Percentiles rank a stretch among this genome's conserved stretches.
phyloP scores from a whole-genome alignment of 2,888 invertebrate species.

The Drosophila histrio region DNA sequence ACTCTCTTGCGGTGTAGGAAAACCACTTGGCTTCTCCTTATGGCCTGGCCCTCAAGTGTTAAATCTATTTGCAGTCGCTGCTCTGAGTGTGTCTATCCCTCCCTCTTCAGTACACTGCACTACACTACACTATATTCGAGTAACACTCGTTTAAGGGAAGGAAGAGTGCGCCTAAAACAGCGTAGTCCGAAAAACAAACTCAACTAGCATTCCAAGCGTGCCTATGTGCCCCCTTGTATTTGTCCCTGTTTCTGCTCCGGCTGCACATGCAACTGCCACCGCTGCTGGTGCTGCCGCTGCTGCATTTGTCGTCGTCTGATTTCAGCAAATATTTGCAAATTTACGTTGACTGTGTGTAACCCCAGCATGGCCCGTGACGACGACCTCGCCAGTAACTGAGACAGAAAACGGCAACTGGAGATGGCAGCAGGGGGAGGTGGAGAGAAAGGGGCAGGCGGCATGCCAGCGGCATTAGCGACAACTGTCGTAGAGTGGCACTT shows the following conservation, averaged over 20 bases:
- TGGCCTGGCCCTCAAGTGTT: constrained; percentile 50
- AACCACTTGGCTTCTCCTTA: constrained; percentile 29
- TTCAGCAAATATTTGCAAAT: constrained; percentile 77
- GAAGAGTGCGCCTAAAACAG: constrained; percentile 38
- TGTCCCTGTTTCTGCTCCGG: not conserved
- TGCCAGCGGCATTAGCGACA: constrained; percentile 74
- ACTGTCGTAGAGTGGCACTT: constrained; percentile 79
- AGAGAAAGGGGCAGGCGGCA: constrained; percentile 21
- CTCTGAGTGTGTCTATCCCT: not conserved
- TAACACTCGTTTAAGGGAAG: constrained; percentile 58
- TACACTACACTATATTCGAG: constrained; percentile 43
- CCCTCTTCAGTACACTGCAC: constrained; percentile 14
- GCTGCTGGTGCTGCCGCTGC: constrained; percentile 24
- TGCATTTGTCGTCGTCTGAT: constrained; percentile 68
- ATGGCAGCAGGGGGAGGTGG: not conserved
- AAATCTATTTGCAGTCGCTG: constrained; percentile 62
- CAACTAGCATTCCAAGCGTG: constrained; percentile 59
- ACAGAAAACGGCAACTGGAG: constrained; percentile 9
- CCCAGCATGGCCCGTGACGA: constrained; percentile 66
- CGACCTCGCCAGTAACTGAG: constrained; percentile 49
- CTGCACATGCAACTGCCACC: constrained; percentile 43
- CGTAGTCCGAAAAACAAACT: constrained; percentile 60
- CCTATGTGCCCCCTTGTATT: constrained; percentile 13
- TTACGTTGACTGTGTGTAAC: constrained; percentile 75
- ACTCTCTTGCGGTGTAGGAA: not conserved